Percentiles rank a stretch among this genome's conserved stretches.
These are phyloP conservation scores for Upupa epops DNA, from an alignment of 2,113 vertebrate species.

Conservation along the genomic window DNA sequence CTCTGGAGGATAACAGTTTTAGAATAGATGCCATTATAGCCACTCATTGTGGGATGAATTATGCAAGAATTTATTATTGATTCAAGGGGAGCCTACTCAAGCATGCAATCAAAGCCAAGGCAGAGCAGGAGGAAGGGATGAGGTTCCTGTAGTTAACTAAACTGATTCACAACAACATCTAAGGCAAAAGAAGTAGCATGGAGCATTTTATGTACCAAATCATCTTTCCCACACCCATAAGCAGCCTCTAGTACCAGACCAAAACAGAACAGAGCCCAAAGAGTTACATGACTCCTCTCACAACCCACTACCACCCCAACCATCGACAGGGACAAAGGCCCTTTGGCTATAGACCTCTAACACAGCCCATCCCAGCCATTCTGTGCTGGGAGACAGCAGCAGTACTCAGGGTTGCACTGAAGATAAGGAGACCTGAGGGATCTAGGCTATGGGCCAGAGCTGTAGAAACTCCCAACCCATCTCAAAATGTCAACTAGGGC, in stretches of 20 bases:
- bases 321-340: background rate
- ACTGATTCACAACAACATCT: background rate
- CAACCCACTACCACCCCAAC: background rate
- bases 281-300: accelerated
- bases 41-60: conserved; percentile 36
- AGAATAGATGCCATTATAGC: conserved; percentile 40
- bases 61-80: conserved; percentile 61
- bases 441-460: background rate
- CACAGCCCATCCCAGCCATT: accelerated
- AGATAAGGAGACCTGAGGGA: background rate
- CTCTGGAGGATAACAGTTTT: conserved; percentile 6
- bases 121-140: background rate
- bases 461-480: background rate
- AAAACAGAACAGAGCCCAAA: background rate
- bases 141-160: conserved; percentile 1
- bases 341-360: background rate
- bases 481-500: background rate
- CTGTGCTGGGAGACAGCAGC: background rate
- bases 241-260: background rate
- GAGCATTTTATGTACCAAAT: background rate
- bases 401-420: background rate
- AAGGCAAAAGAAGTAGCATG: background rate
- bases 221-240: background rate
- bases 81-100: background rate
- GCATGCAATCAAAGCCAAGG: background rate